Conservation (phyloP, 2,888 invertebrate genomes). For the Drosophila incognita region DNA sequence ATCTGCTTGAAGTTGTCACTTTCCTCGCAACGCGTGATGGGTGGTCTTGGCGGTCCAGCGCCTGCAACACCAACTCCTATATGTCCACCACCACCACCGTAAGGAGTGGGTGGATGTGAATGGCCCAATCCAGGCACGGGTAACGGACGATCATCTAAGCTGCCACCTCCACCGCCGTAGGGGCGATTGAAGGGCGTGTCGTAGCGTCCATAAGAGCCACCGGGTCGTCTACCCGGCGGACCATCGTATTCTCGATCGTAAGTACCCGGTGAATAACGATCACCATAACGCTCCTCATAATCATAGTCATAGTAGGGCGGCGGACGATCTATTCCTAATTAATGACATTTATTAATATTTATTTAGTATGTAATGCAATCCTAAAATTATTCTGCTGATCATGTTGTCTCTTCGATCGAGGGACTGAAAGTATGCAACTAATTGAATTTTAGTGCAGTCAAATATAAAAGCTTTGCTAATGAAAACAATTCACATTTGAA, state of each 20-base stretch:
- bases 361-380: background rate
- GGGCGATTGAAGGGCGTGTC: slow-evolving; percentile 83
- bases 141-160: slow-evolving; percentile 75
- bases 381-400: slow-evolving; percentile 30
- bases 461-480: slow-evolving; percentile 22
- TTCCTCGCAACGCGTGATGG: slow-evolving; percentile 90
- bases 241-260: slow-evolving; percentile 84
- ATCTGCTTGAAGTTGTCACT: slow-evolving; percentile 93
- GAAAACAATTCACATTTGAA: background rate
- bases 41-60: slow-evolving; percentile 84
- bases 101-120: slow-evolving; percentile 70
- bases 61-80: slow-evolving; percentile 75
- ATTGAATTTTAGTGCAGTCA: background rate
- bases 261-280: slow-evolving; percentile 68
- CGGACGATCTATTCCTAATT: slow-evolving; percentile 82
- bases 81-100: slow-evolving; percentile 54
- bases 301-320: slow-evolving; percentile 83
- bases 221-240: slow-evolving; percentile 76
- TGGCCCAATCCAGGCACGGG: slow-evolving; percentile 72
- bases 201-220: slow-evolving; percentile 81
- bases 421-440: slow-evolving; percentile 50
- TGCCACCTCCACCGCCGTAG: slow-evolving; percentile 58
- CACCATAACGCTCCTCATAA: slow-evolving; percentile 83
- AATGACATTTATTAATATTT: background rate
- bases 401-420: background rate